phyloP scores from a whole-genome alignment of 2,113 vertebrate species.

The Nyctibius bracteatus region DNA sequence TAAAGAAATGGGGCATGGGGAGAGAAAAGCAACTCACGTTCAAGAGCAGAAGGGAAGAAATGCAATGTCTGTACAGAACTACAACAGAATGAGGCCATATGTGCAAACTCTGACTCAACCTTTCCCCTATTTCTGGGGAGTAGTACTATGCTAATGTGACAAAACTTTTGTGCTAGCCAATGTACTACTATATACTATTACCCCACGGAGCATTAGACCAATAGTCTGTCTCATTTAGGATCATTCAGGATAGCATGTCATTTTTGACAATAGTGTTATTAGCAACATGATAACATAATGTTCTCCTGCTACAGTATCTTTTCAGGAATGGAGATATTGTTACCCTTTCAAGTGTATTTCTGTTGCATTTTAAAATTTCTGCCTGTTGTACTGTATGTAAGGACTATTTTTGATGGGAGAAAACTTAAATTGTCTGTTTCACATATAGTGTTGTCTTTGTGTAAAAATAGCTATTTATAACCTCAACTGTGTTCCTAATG shows the following conservation, averaged over 20 bases:
- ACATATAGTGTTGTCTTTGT: not conserved
- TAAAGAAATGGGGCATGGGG: not conserved
- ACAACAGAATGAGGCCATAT: not conserved
- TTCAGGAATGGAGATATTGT: not conserved
- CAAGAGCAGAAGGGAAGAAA: not conserved
- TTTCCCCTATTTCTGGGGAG: not conserved
- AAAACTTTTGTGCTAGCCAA: not conserved
- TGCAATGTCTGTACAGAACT: not conserved
- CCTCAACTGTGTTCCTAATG: not conserved
- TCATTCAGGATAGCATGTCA: not conserved
- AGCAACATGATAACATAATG: not conserved
- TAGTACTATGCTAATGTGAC: not conserved
- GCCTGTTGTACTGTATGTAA: not conserved
- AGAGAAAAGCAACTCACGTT: not conserved
- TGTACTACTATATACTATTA: not conserved
- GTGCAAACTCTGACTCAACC: not conserved
- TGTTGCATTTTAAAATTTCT: not conserved
- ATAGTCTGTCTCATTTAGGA: not conserved
- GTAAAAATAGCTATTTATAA: not conserved
- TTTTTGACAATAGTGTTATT: not conserved
- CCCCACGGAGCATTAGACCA: not conserved
- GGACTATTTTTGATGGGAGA: not conserved
- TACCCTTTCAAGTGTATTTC: not conserved
- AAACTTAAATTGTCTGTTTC: not conserved
- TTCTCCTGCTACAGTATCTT: not conserved